Percentiles rank a stretch among this genome's conserved stretches.
Conservation (phyloP, 2,888 invertebrate species). For the Apomyelois bistriatella region DNA sequence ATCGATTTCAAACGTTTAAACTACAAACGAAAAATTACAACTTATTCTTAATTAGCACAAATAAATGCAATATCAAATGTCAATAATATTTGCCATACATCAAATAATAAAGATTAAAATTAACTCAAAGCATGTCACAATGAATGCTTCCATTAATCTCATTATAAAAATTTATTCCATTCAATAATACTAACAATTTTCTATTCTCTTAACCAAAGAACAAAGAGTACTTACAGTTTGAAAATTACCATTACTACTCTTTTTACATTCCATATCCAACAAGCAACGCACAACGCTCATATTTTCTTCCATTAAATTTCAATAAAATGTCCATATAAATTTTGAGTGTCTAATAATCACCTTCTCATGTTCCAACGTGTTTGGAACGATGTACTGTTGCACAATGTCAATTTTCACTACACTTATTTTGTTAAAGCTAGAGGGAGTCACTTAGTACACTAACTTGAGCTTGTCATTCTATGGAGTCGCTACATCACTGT, state of each 20-base stretch:
- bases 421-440: conserved; percentile 51
- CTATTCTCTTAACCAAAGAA: conserved; percentile 59
- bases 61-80: conserved; percentile 5
- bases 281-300: conserved; percentile 65
- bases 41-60: background rate
- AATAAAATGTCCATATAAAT: conserved; percentile 57
- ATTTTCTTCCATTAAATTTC: conserved; percentile 46
- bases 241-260: conserved; percentile 46
- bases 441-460: conserved; percentile 45
- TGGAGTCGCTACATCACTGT: conserved; percentile 41
- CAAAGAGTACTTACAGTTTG: conserved; percentile 60
- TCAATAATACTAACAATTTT: conserved; percentile 59
- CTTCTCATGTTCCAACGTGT: conserved; percentile 62
- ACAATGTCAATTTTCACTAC: conserved; percentile 39
- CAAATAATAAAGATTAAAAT: conserved; percentile 4
- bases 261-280: conserved; percentile 66
- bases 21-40: background rate
- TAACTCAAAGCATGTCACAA: conserved; percentile 13
- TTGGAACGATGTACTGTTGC: conserved; percentile 47
- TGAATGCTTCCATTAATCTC: conserved; percentile 19
- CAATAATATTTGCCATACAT: conserved; percentile 9
- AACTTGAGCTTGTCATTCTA: conserved; percentile 44
- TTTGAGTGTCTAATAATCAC: conserved; percentile 62
- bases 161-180: conserved; percentile 48
- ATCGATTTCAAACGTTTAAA: background rate